Percentiles rank a stretch among this genome's conserved stretches.
phyloP scores from a whole-genome alignment of 2,888 invertebrate genomes.

The Scaptomyza cyrtandrae region DNA sequence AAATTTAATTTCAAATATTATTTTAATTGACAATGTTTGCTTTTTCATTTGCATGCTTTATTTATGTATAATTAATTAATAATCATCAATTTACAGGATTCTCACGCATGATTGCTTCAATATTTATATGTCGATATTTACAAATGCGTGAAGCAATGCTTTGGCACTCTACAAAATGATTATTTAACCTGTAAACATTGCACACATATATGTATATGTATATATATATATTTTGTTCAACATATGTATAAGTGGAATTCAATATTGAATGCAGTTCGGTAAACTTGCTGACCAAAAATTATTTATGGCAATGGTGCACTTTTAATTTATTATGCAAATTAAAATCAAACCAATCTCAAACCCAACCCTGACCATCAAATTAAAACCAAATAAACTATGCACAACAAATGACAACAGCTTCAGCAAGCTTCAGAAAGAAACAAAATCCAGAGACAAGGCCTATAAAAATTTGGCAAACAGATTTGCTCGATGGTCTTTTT shows the following conservation, averaged over 20 bases:
- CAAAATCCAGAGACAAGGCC: slow-evolving; percentile 25
- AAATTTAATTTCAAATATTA: background rate
- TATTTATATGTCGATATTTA: background rate
- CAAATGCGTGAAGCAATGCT: background rate
- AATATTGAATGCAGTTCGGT: slow-evolving; percentile 3
- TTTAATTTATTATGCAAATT: slow-evolving; percentile 72
- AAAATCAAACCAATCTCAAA: slow-evolving; percentile 43
- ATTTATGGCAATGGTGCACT: slow-evolving; percentile 7
- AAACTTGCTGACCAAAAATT: slow-evolving; percentile 21
- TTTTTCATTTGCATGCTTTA: background rate
- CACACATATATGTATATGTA: background rate
- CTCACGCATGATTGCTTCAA: slow-evolving; percentile 1
- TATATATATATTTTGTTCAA: slow-evolving; percentile 4
- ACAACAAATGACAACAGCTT: slow-evolving; percentile 61
- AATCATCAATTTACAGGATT: slow-evolving; percentile 1
- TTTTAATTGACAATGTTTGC: too few species aligned
- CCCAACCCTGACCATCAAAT: slow-evolving; percentile 51
- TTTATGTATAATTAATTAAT: background rate
- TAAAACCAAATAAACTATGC: slow-evolving; percentile 35
- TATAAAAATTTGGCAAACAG: slow-evolving; percentile 36
- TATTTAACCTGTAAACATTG: background rate
- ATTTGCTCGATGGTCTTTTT: slow-evolving; percentile 34
- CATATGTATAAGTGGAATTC: background rate
- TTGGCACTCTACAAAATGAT: slow-evolving; percentile 4
- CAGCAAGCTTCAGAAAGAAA: slow-evolving; percentile 22